A percentile compares a stretch with the other conserved stretches of the same genome.
Conservation (phyloP, 2,888 invertebrate species). For the Andrena haemorrhoa region DNA sequence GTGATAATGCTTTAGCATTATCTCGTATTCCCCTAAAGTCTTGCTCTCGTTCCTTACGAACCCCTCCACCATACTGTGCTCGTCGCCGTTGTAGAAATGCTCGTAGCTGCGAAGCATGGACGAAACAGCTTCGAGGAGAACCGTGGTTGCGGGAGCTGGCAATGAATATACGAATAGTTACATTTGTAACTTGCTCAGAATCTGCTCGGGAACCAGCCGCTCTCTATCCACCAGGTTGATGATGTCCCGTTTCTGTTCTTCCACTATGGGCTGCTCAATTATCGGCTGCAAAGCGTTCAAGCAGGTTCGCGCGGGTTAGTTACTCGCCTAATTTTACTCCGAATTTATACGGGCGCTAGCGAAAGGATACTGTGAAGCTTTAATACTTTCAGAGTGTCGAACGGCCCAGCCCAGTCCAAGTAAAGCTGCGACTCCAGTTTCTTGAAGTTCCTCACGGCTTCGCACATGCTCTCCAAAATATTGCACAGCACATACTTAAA, state of each 20-base stretch:
- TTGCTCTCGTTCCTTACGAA: slow-evolving; percentile 89
- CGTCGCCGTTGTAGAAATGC: slow-evolving; percentile 76
- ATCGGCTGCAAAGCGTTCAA: slow-evolving; percentile 58
- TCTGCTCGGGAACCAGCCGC: slow-evolving; percentile 89
- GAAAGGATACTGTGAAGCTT: no score
- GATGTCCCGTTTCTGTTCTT: slow-evolving; percentile 88
- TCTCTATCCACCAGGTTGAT: slow-evolving; percentile 89
- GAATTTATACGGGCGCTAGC: no score
- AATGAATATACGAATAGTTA: slow-evolving; percentile 36
- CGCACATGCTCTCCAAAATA: slow-evolving; percentile 91
- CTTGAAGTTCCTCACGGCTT: slow-evolving; percentile 90
- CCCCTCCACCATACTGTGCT: slow-evolving; percentile 84
- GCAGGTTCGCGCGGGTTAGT: slow-evolving; percentile 13
- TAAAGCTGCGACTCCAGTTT: slow-evolving; percentile 92
- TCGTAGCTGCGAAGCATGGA: slow-evolving; percentile 69
- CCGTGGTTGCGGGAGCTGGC: not conserved
- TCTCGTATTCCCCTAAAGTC: slow-evolving; percentile 88
- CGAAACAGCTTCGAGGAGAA: not conserved
- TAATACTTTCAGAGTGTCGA: slow-evolving; percentile 73
- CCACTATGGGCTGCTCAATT: slow-evolving; percentile 89
- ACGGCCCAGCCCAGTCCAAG: slow-evolving; percentile 72
- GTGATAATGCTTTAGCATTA: slow-evolving; percentile 87
- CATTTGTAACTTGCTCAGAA: slow-evolving; percentile 88
- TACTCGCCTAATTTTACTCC: no score
- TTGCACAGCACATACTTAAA: slow-evolving; percentile 90